Evolutionary conservation across 2,888 invertebrate genomes (phyloP), one percentile per base, ranked within the genome.

Genomic region (Phanerotoma sp.): DNA sequence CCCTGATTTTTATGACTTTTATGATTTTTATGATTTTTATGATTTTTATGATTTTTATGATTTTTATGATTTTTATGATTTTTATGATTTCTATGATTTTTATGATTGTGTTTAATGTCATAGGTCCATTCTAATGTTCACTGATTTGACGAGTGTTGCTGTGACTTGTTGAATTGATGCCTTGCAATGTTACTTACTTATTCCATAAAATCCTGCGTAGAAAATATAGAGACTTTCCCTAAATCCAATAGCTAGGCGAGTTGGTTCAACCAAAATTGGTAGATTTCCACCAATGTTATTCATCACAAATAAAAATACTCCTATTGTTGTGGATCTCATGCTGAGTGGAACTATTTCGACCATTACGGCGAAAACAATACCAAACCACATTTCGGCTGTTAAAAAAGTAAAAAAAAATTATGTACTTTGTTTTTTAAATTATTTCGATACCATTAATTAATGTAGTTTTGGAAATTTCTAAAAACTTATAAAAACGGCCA

Each of bases 361-460:
- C 3, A 94, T 82, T 70, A 93, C 89, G 3, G 93, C 93, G 76
- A 93, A 93, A 4, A 93, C 86, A 60, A 94, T 93, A 45, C 93
- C 93, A 77, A 93, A 93, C 93, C 93, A 94, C 93, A 93, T 93
- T 79, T 93, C 93, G 67, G 93, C 93, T 89, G 79, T 9, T 80
- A 80, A 52, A 21, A 42, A 30, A 11, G 42, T 40, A 44, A 28
- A 49, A 47, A 16, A 5, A 37, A 11, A 30, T 30, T n/a, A n/a
- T n/a, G n/a, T n/a, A n/a, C n/a, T n/a, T n/a, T n/a, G n/a, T n/a
- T n/a, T n/a, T n/a, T n/a, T n/a, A n/a, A n/a, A n/a, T n/a, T 3
- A 30, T 30, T 30, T 30, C 30, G 30, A 30, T 28, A n/a, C 11
- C n/a, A n/a, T n/a, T n/a, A n/a, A n/a, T n/a, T n/a, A n/a, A n/a